Conservation (phyloP, 2,797 vertebrate genomes). For the Danio kyathit region DNA sequence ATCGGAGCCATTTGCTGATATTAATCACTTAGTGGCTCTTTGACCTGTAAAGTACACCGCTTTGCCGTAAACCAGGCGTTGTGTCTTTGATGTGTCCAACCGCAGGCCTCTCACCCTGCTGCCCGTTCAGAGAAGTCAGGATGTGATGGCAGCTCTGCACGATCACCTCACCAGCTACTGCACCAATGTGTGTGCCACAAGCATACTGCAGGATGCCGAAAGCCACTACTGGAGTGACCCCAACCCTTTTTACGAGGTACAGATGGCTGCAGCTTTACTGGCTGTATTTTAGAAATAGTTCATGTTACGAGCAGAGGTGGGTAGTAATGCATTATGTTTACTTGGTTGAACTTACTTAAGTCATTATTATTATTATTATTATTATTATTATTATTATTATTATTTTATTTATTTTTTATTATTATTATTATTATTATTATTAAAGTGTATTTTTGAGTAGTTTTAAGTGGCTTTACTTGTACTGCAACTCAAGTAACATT, state of each 20-base stretch:
- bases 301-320: slow-evolving; percentile 4
- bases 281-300: slow-evolving; percentile 16
- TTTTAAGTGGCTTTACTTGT: too few species aligned
- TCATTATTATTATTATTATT: too few species aligned
- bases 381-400: too few species aligned
- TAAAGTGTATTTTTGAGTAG: too few species aligned
- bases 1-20: slow-evolving; percentile 84
- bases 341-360: too few species aligned
- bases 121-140: slow-evolving; percentile 87
- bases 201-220: slow-evolving; percentile 93
- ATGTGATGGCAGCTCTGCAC: slow-evolving; percentile 82
- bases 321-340: too few species aligned
- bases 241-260: slow-evolving; percentile 96
- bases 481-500: too few species aligned
- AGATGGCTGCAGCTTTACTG: slow-evolving; percentile 45
- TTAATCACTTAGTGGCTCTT: slow-evolving; percentile 73
- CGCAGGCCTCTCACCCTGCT: slow-evolving; percentile 86
- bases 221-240: slow-evolving; percentile 93
- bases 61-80: slow-evolving; percentile 65
- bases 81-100: slow-evolving; percentile 62
- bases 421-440: too few species aligned
- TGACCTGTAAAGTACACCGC: slow-evolving; percentile 68
- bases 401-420: too few species aligned
- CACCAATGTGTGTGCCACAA: slow-evolving; percentile 87
- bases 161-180: slow-evolving; percentile 91